Base-by-base conservation (phyloP, 2,113 vertebrate species). In the Peromyscus maniculatus region DNA sequence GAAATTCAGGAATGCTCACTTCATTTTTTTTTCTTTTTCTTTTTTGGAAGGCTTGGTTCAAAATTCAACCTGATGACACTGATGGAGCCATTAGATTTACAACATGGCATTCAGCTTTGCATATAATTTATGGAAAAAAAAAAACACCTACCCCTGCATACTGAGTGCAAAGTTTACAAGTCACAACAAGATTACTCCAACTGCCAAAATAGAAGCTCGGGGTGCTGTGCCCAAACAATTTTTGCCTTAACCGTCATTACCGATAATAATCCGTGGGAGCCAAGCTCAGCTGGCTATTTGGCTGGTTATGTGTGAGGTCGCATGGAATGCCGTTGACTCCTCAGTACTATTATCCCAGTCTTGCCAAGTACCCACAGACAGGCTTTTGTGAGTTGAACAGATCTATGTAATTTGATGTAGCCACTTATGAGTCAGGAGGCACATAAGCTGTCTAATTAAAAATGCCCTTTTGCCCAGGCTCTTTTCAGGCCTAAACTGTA, bases 381-480 rank as follows among this genome's bases (percentile, higher is more conserved):
- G 0, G 12, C 69, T 75, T 97, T 87, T 69, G 95, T 66, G 95
- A 94, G 66, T 93, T 46, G 77, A 10, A 7, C 12, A 82, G 89
- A 87, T 94, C 59, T 39, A 55, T 87, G 91, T 93, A 46, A 97
- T 91, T 97, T 94, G 89, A 96, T 72, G 66, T 91, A 94, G 93
- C 95, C 87, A 95, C 89, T 97, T 93, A 94, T 90, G 94, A 97
- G 87, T 96, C 96, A 95, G 89, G 93, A 97, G 95, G 95, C 90
- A 92, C 92, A 90, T 19, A 78, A 84, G 46, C 83, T 96, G 91
- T 96, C 96, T 96, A 97, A 98, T 98, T 97, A 97, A 98, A 97
- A 93, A 72, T 97, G 94, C 78, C 96, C 96, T 97, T 97, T 95
- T 71, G 83, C 91, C 39, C 92, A 77, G 89, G 26, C 83, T 93